Conservation (phyloP, 2,797 vertebrate species). For the Cyclopterus lumpus region DNA sequence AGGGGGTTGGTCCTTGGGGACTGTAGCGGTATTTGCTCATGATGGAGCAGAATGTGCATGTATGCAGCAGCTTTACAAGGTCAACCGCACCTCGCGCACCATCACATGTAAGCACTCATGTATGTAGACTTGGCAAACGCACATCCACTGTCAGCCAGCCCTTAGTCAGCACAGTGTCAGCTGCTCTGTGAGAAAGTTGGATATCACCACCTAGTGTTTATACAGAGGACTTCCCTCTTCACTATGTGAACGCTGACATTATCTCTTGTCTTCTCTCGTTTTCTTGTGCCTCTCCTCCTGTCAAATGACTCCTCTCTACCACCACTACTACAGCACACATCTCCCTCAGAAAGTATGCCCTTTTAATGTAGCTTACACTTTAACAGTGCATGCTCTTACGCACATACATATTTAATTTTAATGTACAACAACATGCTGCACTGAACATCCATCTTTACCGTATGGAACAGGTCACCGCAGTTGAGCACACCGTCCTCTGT, state of each 20-base stretch:
- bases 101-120: slow-evolving; percentile 76
- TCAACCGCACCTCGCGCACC: slow-evolving; percentile 53
- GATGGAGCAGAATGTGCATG: slow-evolving; percentile 46
- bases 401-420: slow-evolving; percentile 46
- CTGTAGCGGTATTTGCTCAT: slow-evolving; percentile 7
- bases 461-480: slow-evolving; percentile 23
- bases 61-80: slow-evolving; percentile 71
- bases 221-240: slow-evolving; percentile 23
- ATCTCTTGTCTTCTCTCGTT: slow-evolving; percentile 23
- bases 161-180: slow-evolving; percentile 70
- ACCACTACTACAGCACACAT: not conserved
- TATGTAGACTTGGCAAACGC: slow-evolving; percentile 52
- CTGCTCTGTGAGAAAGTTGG: slow-evolving; percentile 41
- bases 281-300: not conserved
- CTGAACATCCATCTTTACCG: slow-evolving; percentile 42
- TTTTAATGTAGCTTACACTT: slow-evolving; percentile 14
- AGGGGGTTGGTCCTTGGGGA: slow-evolving; percentile 20
- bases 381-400: slow-evolving; percentile 14
- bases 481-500: slow-evolving; percentile 1
- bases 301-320: not conserved
- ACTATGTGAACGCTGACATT: slow-evolving; percentile 42
- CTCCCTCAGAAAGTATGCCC: slow-evolving; percentile 22
- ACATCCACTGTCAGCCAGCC: slow-evolving; percentile 46
- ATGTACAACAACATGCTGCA: slow-evolving; percentile 11
- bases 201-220: slow-evolving; percentile 77